Conservation (phyloP, 2,888 invertebrate genomes). For the Chelonus formosanus region DNA sequence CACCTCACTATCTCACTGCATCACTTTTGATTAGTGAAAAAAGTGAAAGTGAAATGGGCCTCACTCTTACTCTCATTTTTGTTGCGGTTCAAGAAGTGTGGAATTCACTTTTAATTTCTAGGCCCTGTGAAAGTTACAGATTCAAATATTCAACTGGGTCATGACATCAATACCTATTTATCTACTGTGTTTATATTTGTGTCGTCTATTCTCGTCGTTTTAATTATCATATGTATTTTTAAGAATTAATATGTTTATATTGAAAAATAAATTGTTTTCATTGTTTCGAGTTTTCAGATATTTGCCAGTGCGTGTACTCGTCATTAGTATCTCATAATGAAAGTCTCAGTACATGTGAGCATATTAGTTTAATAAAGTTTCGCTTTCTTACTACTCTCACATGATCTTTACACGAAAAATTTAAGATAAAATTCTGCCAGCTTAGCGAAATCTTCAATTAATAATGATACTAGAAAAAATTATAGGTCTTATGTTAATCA, state of each 20-base stretch:
- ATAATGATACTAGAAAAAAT: no score
- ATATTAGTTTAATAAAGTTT: slow-evolving; percentile 36
- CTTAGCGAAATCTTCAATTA: no score
- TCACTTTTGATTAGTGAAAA: slow-evolving; percentile 28
- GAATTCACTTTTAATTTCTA: slow-evolving; percentile 40
- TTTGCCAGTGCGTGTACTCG: no score
- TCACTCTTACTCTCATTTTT: slow-evolving; percentile 20
- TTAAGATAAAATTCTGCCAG: no score
- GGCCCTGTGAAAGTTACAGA: slow-evolving; percentile 31
- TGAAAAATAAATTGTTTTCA: no score
- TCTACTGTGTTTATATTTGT: not conserved
- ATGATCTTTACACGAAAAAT: not conserved
- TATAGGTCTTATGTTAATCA: no score
- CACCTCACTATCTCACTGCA: slow-evolving; percentile 1
- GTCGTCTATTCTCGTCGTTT: not conserved
- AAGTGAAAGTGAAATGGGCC: slow-evolving; percentile 27
- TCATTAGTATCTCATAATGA: slow-evolving; percentile 33
- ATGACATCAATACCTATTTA: not conserved
- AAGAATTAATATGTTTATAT: no score
- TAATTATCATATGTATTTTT: slow-evolving; percentile 11
- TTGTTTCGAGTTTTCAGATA: no score
- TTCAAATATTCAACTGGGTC: not conserved
- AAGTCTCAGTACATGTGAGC: slow-evolving; percentile 39
- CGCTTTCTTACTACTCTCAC: slow-evolving; percentile 17
- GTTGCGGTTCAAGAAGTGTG: slow-evolving; percentile 17